Base-by-base conservation (phyloP, 2,797 vertebrate genomes). In the Pseudopleuronectes americanus region DNA sequence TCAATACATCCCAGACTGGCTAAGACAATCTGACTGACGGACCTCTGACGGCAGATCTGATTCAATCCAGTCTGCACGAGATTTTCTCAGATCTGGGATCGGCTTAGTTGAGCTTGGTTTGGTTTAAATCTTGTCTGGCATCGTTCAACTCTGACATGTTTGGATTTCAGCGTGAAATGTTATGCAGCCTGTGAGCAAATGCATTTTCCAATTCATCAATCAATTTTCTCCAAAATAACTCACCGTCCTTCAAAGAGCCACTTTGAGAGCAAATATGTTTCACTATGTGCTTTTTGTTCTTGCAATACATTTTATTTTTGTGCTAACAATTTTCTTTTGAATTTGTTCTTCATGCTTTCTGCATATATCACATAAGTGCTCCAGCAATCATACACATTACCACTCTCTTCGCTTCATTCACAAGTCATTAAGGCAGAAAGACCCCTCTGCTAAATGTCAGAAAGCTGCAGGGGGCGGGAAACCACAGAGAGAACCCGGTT, bases 1-100 rank as follows among this genome's bases (percentile, higher is more conserved):
- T 94, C 91, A 90, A 93, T 93, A 93, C 75, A 57, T 82, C 59
- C 66, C 84, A 88, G 84, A 90, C 88, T 83, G 87, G 86, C 74
- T 81, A 74, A 84, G 82, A 62, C 68, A 60, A 84, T 84, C 84
- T 71, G 81, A 80, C 76, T 79, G 86, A 87, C 38, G 8, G 79
- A 87, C 83, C 74, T 90, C 76, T 85, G 87, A 89, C 16, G 51
- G 81, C 68, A 53, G 57, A 54, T 71, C 58, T 58, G 79, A 82
- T 76, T 73, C 7, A 22, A 67, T 71, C 58, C 51, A 21, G 80
- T 62, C 72, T 60, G 68, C 24, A 52, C 75, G 43, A 22, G 66
- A 52, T 71, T 45, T 80, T 72, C 58, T 57, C 62, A 68, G 21
- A 6, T 57, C 48, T 23, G 74, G 60, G 52, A 79, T 55, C 33